phyloP scores from a whole-genome alignment of 37 sponge, comb jelly and placozoan species.

The Oscarella lobularis region DNA sequence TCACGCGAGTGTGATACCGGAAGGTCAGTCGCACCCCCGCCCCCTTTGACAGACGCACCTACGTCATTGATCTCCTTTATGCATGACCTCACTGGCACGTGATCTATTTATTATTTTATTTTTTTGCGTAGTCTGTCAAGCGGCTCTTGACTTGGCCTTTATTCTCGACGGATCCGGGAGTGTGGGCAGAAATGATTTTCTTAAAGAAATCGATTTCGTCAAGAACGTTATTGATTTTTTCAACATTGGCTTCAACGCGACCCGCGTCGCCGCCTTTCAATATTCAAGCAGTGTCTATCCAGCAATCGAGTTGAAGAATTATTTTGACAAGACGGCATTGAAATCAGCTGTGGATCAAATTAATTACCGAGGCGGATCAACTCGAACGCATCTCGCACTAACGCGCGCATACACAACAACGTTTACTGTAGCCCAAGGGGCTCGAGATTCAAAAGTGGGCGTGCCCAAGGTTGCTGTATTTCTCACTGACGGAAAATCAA shows the following conservation, averaged over 20 bases:
- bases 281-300: not conserved
- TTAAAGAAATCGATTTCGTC: not conserved
- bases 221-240: conserved; percentile 4
- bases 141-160: not conserved
- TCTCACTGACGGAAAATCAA: conserved; percentile 79
- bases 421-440: conserved; percentile 29
- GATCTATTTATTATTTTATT: no score
- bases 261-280: not conserved
- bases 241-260: not conserved
- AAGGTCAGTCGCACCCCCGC: not conserved
- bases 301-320: conserved; percentile 26
- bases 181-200: not conserved
- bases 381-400: conserved; percentile 47
- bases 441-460: conserved; percentile 43
- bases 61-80: not conserved
- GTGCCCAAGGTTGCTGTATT: conserved; percentile 65
- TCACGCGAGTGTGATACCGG: not conserved
- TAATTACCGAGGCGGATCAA: conserved; percentile 41
- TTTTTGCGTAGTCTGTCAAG: not conserved
- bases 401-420: conserved; percentile 14
- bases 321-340: conserved; percentile 8
- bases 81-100: not conserved
- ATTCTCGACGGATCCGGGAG: conserved; percentile 2
- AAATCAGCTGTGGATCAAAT: conserved; percentile 9
- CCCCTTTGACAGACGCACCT: not conserved